Base-by-base conservation (phyloP, 2,888 invertebrate species). In the Germaria angustata region DNA sequence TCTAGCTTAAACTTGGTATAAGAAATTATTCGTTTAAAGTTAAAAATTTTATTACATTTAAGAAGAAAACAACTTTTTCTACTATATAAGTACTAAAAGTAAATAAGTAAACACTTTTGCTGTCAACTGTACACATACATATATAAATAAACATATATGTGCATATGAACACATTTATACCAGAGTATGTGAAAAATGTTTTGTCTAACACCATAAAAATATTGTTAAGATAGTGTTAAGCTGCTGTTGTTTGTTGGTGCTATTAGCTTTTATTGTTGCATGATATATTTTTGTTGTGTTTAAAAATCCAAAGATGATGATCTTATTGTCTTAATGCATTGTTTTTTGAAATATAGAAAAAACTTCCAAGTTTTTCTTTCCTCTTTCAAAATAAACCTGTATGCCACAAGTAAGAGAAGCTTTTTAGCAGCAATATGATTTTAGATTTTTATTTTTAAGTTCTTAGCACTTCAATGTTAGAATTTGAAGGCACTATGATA, bases 121-220 rank as follows among this genome's bases (percentile, higher is more conserved):
- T 0, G 4, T 7, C 0, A 0, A 75, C 65, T 66, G 57, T 66
- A 46, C 6, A 8, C 7, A 24, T 24, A 1, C 20, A 20, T 8
- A 2, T n/a, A n/a, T n/a, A n/a, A n/a, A n/a, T n/a, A n/a, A n/a
- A n/a, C n/a, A n/a, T n/a, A n/a, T n/a, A n/a, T n/a, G 22, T 46
- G 0, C 32, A 22, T 34, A 11, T 22, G 15, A 4, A 6, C 15
- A 34, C 3, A 8, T 44, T 61, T 65, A n/a, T 53, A 24, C 36
- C 46, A 6, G 17, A 69, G 34, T 61, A 51, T 73, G 68, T 69
- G 73, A 57, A 73, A 75, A 75, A 69, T 36, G 32, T 20, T 32
- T 63, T 68, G 73, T 63, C 59, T 61, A 36, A 59, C 65, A 59
- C 41, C 51, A 59, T 59, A 79, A 72, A 73, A 66, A 41, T 49